phyloP scores from a whole-genome alignment of 2,113 vertebrate genomes.

The Myxocyprinus asiaticus region DNA sequence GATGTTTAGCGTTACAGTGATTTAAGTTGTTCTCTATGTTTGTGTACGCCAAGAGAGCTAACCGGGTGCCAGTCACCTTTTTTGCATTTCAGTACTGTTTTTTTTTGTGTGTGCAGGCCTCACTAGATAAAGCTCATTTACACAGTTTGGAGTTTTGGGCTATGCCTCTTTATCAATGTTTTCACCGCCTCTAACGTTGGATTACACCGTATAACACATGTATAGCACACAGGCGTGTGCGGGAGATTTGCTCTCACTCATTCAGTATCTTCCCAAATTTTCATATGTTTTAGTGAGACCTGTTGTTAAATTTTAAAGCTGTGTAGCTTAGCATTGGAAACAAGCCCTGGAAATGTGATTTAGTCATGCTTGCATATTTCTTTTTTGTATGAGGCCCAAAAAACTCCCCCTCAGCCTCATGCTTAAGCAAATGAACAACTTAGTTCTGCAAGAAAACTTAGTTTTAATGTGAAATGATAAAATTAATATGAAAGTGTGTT shows the following conservation, averaged over 20 bases:
- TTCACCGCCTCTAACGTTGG: conserved; percentile 58
- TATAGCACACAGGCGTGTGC: conserved; percentile 47
- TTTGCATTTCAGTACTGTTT: not conserved
- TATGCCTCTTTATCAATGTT: conserved; percentile 49
- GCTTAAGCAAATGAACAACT: conserved; percentile 36
- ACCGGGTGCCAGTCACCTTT: conserved; percentile 34
- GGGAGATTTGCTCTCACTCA: conserved; percentile 2
- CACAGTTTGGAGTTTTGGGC: conserved; percentile 69
- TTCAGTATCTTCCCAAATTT: conserved; percentile 26
- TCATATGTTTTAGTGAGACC: conserved; percentile 21
- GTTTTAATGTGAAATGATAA: too few relatives aligned
- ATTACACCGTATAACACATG: conserved; percentile 68
- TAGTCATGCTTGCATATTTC: conserved; percentile 43
- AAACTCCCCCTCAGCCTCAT: conserved; percentile 32
- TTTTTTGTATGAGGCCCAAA: conserved; percentile 28
- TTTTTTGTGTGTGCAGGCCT: conserved; percentile 20
- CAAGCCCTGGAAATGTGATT: conserved; percentile 47
- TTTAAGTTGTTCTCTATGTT: conserved; percentile 7
- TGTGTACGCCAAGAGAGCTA: not conserved
- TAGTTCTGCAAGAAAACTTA: conserved; percentile 29
- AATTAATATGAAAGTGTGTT: too few relatives aligned
- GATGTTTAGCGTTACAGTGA: conserved; percentile 16
- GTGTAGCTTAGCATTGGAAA: conserved; percentile 32
- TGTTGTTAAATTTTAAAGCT: conserved; percentile 38
- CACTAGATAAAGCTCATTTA: conserved; percentile 68